phyloP scores from a whole-genome alignment of 1,140 invertebrate genomes.

The Pteromalus puparum region DNA sequence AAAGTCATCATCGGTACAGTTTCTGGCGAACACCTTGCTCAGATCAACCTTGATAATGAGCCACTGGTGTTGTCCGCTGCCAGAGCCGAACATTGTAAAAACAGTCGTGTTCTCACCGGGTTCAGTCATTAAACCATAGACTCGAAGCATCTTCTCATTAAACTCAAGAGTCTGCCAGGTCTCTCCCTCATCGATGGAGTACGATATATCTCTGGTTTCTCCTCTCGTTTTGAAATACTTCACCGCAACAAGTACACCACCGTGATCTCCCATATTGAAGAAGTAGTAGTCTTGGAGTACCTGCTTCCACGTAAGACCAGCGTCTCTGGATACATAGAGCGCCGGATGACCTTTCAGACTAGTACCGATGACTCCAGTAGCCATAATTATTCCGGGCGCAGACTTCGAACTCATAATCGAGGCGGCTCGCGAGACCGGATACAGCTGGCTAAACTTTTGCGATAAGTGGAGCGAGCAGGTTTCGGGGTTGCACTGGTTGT shows the following conservation, averaged over 20 bases:
- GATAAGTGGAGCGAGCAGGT: constrained; percentile 89
- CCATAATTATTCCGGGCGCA: constrained; percentile 91
- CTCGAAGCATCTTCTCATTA: constrained; percentile 81
- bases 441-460: constrained; percentile 89
- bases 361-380: constrained; percentile 87
- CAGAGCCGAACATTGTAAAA: constrained; percentile 93
- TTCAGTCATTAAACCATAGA: constrained; percentile 93
- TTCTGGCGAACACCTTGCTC: constrained; percentile 81
- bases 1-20: constrained; percentile 86
- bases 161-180: constrained; percentile 86
- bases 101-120: constrained; percentile 93
- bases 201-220: constrained; percentile 86
- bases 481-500: constrained; percentile 79
- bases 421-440: constrained; percentile 84
- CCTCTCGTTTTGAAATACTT: constrained; percentile 85
- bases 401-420: constrained; percentile 92
- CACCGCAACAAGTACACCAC: constrained; percentile 90
- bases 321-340: constrained; percentile 89
- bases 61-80: constrained; percentile 87
- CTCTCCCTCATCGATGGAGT: constrained; percentile 91
- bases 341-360: constrained; percentile 87
- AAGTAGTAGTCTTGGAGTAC: constrained; percentile 90
- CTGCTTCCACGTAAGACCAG: constrained; percentile 89
- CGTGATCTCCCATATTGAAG: constrained; percentile 94
- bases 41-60: constrained; percentile 90